A percentile compares a stretch with the other conserved stretches of the same genome.
Conservation (phyloP, 53 echinoderm and acorn worm species). For the Holothuria leucospilota region DNA sequence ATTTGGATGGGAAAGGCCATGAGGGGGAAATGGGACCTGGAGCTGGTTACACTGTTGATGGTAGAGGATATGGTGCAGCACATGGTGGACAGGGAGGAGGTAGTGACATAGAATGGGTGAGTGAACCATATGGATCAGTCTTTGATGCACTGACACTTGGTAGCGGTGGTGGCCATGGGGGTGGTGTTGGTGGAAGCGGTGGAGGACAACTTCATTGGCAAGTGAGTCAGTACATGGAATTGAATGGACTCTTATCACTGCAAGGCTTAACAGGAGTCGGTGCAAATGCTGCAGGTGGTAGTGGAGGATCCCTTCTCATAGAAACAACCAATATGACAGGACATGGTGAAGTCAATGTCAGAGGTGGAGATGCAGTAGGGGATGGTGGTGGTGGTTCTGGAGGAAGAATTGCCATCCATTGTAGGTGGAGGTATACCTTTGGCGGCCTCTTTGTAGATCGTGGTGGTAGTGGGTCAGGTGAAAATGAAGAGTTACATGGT, state of each 20-base stretch:
- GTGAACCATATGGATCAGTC: conserved; percentile 88
- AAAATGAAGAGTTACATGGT: conserved; percentile 54
- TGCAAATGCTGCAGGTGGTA: conserved; percentile 82
- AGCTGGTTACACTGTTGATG: conserved; percentile 58
- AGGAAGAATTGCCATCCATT: conserved; percentile 88
- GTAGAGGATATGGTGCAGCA: conserved; percentile 84
- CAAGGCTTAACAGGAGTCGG: conserved; percentile 66
- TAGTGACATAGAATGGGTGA: conserved; percentile 52
- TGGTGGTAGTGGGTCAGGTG: conserved; percentile 73
- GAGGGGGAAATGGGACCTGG: conserved; percentile 76
- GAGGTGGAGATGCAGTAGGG: conserved; percentile 80
- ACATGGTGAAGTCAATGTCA: conserved; percentile 90
- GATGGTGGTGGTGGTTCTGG: conserved; percentile 86
- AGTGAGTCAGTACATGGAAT: conserved; percentile 77
- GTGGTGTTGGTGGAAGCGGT: conserved; percentile 83
- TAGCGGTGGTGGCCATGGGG: conserved; percentile 89
- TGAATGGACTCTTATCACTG: conserved; percentile 82
- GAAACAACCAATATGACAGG: conserved; percentile 92
- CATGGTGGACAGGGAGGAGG: conserved; percentile 97
- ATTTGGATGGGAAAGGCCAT: conserved; percentile 87
- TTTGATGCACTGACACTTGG: conserved; percentile 70
- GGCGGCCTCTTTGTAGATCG: conserved; percentile 80
- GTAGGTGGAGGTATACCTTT: conserved; percentile 89
- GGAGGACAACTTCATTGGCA: conserved; percentile 86
- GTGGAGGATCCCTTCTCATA: conserved; percentile 85